These are phyloP conservation scores for Sycophila sp. DNA, from an alignment of 1,140 invertebrate genomes.

Conservation along the genomic window DNA sequence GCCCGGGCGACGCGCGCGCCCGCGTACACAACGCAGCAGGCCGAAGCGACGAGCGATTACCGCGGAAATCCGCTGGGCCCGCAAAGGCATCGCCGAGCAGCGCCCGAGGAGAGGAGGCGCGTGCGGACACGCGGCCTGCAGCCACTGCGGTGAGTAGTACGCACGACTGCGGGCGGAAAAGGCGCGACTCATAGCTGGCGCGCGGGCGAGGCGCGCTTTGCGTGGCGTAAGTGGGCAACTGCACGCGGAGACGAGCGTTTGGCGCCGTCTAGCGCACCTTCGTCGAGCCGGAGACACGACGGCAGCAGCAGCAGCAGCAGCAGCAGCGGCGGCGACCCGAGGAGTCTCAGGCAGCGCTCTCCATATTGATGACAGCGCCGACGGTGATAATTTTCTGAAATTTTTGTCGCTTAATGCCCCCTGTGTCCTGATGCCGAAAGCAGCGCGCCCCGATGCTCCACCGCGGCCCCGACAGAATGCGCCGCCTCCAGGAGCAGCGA, in stretches of 20 bases:
- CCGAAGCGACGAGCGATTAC: neutral
- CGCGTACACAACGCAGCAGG: neutral
- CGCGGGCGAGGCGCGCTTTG: too few relatives aligned
- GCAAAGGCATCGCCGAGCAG: neutral
- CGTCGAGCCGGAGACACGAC: neutral
- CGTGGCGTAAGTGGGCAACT: too few relatives aligned
- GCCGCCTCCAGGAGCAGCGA: slow-evolving; percentile 50
- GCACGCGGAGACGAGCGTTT: slow-evolving; percentile 10
- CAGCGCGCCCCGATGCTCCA: slow-evolving; percentile 56
- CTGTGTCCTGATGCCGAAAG: slow-evolving; percentile 72
- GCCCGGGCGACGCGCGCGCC: neutral
- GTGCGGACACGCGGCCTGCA: neutral
- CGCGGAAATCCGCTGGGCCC: too few relatives aligned
- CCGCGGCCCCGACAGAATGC: slow-evolving; percentile 66
- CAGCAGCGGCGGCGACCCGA: slow-evolving; percentile 41
- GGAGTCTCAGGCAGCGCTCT: slow-evolving; percentile 54
- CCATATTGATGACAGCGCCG: slow-evolving; percentile 78
- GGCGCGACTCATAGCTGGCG: too few relatives aligned
- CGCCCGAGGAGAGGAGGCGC: neutral
- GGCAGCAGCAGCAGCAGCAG: slow-evolving; percentile 2
- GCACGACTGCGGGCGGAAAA: too few relatives aligned
- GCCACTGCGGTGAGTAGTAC: too few relatives aligned
- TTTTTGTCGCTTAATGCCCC: slow-evolving; percentile 77
- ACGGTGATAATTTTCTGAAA: slow-evolving; percentile 76
- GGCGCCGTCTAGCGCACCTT: slow-evolving; percentile 24